A percentile compares a stretch with the other conserved stretches of the same genome.
Conservation (phyloP, 1,140 invertebrate species). For the Procambarus clarkii region DNA sequence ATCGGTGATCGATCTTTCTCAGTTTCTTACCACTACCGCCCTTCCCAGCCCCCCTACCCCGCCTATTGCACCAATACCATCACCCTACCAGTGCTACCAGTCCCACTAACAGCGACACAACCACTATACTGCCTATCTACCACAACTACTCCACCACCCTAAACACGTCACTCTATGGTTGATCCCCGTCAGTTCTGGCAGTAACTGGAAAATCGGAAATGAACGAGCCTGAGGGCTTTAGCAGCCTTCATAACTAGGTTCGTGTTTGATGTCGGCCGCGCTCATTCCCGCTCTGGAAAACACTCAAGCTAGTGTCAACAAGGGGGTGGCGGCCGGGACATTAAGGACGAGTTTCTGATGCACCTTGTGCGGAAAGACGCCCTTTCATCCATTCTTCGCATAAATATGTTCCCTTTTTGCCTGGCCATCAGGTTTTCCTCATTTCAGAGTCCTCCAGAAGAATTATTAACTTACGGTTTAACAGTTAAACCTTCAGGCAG, state of each 20-base stretch:
- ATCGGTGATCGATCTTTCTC: too few relatives aligned
- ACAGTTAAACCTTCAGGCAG: not conserved
- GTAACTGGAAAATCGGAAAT: constrained; percentile 20
- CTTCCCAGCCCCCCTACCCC: too few relatives aligned
- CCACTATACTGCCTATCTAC: not conserved
- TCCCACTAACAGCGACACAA: not conserved
- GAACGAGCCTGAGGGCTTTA: not conserved
- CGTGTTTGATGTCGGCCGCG: constrained; percentile 8
- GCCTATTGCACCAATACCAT: not conserved
- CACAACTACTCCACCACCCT: not conserved
- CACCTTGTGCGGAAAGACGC: not conserved
- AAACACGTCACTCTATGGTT: not conserved
- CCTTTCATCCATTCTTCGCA: not conserved
- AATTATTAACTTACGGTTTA: not conserved
- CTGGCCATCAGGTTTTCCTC: not conserved
- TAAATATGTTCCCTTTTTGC: not conserved
- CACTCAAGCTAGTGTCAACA: constrained; percentile 13
- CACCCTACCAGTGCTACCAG: not conserved
- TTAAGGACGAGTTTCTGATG: not conserved
- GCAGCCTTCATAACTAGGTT: constrained; percentile 5
- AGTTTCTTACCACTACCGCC: too few relatives aligned
- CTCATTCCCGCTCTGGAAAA: constrained; percentile 12
- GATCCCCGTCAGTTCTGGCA: constrained; percentile 5
- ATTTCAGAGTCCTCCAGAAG: not conserved
- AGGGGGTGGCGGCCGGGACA: not conserved